phyloP scores from a whole-genome alignment of 2,797 vertebrate genomes.

The Harpagifer antarcticus region DNA sequence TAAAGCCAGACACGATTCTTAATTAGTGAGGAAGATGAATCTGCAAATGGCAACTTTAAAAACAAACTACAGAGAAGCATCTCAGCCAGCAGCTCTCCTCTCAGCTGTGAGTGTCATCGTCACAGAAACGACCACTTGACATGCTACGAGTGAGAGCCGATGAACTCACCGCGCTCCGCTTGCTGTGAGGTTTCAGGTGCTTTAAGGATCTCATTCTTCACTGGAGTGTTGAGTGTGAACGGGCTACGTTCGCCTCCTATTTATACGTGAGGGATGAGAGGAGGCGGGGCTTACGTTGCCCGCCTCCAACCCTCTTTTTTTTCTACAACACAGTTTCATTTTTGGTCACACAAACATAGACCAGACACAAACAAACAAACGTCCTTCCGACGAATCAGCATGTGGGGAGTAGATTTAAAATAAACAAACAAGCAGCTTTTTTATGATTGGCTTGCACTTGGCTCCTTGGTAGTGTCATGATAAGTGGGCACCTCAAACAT shows the following conservation, averaged over 20 bases:
- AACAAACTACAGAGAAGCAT: slow-evolving; percentile 32
- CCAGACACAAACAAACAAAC: slow-evolving; percentile 53
- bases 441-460: slow-evolving; percentile 6
- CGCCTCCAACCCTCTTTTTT: slow-evolving; percentile 48
- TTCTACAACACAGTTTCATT: slow-evolving; percentile 60
- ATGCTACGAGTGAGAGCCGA: slow-evolving; percentile 45
- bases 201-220: slow-evolving; percentile 87
- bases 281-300: slow-evolving; percentile 69
- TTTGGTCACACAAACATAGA: slow-evolving; percentile 54
- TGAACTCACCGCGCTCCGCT: slow-evolving; percentile 85
- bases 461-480: slow-evolving; percentile 32
- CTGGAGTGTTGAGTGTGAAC: slow-evolving; percentile 70
- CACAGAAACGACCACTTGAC: slow-evolving; percentile 40
- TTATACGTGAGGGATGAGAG: slow-evolving; percentile 73
- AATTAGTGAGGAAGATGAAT: slow-evolving; percentile 16
- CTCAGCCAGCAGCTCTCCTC: slow-evolving; percentile 12
- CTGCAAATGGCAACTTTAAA: slow-evolving; percentile 54
- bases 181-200: slow-evolving; percentile 87
- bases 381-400: slow-evolving; percentile 16
- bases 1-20: slow-evolving; percentile 8
- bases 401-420: slow-evolving; percentile 26
- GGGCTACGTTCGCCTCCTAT: slow-evolving; percentile 60
- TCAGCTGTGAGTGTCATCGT: slow-evolving; percentile 4
- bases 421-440: slow-evolving; percentile 9
- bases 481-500: slow-evolving; percentile 52